A percentile compares a stretch with the other conserved stretches of the same genome.
Conservation (phyloP, 1,140 invertebrate species). For the Drosophila mojavensis region DNA sequence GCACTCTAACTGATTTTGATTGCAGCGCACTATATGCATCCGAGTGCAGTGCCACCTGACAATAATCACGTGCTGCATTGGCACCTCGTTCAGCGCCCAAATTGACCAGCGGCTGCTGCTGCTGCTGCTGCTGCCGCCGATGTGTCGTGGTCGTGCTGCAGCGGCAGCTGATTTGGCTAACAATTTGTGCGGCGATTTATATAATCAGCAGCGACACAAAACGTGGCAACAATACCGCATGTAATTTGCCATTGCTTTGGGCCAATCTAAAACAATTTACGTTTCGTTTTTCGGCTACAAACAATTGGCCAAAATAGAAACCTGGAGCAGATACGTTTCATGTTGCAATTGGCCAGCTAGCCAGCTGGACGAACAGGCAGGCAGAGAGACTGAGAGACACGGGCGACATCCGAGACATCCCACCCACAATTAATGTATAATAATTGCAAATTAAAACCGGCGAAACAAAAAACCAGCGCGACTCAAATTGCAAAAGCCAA, state of each 20-base stretch:
- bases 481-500: constrained; percentile 60
- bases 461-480: constrained; percentile 37
- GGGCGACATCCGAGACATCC: constrained; percentile 51
- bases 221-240: constrained; percentile 72
- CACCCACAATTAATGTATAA: constrained; percentile 81
- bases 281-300: constrained; percentile 50
- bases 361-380: background rate
- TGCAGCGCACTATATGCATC: background rate
- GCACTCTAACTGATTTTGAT: background rate
- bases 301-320: constrained; percentile 28
- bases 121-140: constrained; percentile 10
- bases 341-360: constrained; percentile 38
- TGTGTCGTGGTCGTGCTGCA: constrained; percentile 47
- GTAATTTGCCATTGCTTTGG: constrained; percentile 58
- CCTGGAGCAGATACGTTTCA: constrained; percentile 11
- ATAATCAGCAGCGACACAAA: constrained; percentile 79
- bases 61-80: constrained; percentile 66
- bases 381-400: background rate
- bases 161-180: constrained; percentile 37
- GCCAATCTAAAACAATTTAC: constrained; percentile 77
- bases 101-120: constrained; percentile 63
- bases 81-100: constrained; percentile 30
- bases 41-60: constrained; percentile 47
- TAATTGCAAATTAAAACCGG: constrained; percentile 73
- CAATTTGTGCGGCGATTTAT: constrained; percentile 68